Evolutionary conservation across 2,888 invertebrate genomes (phyloP), one percentile per base, ranked within the genome.

Genomic region (Sisyra terminalis): DNA sequence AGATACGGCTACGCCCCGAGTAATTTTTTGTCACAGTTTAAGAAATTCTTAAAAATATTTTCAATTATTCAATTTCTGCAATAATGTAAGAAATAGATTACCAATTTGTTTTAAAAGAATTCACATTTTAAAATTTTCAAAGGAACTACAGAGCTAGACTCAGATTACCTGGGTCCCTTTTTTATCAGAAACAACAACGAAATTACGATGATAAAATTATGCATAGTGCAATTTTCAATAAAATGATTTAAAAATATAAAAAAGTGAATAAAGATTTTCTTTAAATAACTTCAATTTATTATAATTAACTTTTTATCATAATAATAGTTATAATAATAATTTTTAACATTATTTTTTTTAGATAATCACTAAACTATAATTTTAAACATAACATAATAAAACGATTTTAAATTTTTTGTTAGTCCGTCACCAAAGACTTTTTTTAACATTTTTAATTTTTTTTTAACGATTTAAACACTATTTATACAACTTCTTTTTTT

Each of bases 371-470:
- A 42, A 42, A 42, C 34, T 30, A 42, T 35, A 15, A 35, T 35
- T 35, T 32, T 40, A 40, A 18, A 30, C 17, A 30, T 31, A 31
- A 16, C 15, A 13, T 24, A 41, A 24, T 18, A 34, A 18, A 42
- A 35, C 18, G 35, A 18, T 35, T 42, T 35, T 16, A 17, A 42
- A 30, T 13, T n/a, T 32, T 35, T 42, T 58, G 58, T 60, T 60
- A 61, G 60, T 61, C 62, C 62, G 57, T 60, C 62, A 62, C 62
- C 62, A 58, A 51, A 52, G 57, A 42, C 42, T 40, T 30, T 29
- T 40, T 29, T 24, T 18, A 14, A 15, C 11, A 11, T 37, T 37
- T 17, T 16, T 16, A 37, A 36, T 36, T 15, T 13, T 37, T 17
- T 17, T 17, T 17, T 17, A 16, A 37, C 16, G 13, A 13, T 15